Conservation (phyloP, 2,888 invertebrate genomes). For the Rotaria sp. region DNA sequence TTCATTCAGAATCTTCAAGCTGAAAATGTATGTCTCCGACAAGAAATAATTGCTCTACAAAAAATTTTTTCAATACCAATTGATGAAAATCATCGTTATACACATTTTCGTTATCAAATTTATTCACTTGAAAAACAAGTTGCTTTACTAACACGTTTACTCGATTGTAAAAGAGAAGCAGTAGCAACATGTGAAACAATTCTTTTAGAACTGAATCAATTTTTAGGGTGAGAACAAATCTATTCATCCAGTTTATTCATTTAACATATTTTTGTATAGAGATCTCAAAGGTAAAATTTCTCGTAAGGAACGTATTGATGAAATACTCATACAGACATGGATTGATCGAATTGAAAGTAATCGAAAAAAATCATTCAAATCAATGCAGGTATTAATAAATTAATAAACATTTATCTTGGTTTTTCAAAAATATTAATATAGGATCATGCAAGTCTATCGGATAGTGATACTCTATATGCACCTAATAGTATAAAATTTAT, state of each 20-base stretch:
- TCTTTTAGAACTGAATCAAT: neutral
- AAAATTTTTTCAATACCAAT: neutral
- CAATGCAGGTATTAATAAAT: neutral
- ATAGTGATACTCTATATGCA: slow-evolving; percentile 3
- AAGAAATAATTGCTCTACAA: neutral
- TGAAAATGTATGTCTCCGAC: neutral
- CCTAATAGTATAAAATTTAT: neutral
- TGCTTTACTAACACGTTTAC: neutral
- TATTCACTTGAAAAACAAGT: slow-evolving; percentile 17
- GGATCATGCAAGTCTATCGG: slow-evolving; percentile 1
- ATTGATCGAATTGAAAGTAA: neutral
- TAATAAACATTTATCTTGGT: too few relatives aligned
- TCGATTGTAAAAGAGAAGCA: neutral
- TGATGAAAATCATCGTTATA: slow-evolving; percentile 6
- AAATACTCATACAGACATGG: neutral
- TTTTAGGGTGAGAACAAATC: neutral
- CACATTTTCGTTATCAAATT: slow-evolving; percentile 20
- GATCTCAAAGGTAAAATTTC: neutral
- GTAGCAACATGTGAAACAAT: slow-evolving; percentile 25
- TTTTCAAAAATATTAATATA: neutral
- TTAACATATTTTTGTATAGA: neutral
- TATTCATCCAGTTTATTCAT: neutral
- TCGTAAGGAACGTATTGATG: neutral
- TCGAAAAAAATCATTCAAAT: slow-evolving; percentile 27
- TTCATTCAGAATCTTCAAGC: neutral